Conservation (phyloP, 53 echinoderm and acorn worm genomes). For the Actinopyga echinites region DNA sequence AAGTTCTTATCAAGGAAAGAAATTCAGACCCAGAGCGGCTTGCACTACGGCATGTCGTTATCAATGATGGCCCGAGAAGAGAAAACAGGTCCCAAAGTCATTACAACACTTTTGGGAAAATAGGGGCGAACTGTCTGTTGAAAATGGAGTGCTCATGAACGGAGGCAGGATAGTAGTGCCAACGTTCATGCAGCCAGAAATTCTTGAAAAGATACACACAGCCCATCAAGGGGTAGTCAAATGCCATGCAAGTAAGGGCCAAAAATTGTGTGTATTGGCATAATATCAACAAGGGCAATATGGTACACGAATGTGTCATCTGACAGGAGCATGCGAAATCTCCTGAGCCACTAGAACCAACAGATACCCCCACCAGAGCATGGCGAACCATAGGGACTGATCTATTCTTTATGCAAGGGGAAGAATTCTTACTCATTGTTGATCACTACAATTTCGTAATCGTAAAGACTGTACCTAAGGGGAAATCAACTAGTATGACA, state of each 20-base stretch:
- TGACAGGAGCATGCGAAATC: slow-evolving; percentile 17
- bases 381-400: slow-evolving; percentile 67
- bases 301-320: background rate
- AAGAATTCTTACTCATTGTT: slow-evolving; percentile 56
- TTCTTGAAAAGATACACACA: slow-evolving; percentile 10
- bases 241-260: slow-evolving; percentile 32
- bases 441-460: slow-evolving; percentile 67
- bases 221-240: slow-evolving; percentile 36
- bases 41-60: slow-evolving; percentile 8
- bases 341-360: slow-evolving; percentile 12
- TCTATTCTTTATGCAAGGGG: slow-evolving; percentile 46
- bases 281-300: slow-evolving; percentile 6
- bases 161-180: slow-evolving; percentile 32
- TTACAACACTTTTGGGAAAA: background rate
- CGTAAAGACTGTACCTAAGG: slow-evolving; percentile 41
- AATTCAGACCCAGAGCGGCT: slow-evolving; percentile 38
- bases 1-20: too few species aligned
- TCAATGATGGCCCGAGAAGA: slow-evolving; percentile 46
- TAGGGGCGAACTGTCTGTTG: slow-evolving; percentile 20
- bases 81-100: background rate
- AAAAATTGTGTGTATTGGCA: slow-evolving; percentile 21
- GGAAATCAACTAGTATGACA: slow-evolving; percentile 38
- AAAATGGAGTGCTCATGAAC: slow-evolving; percentile 7
- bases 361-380: slow-evolving; percentile 27
- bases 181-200: background rate